phyloP scores from a whole-genome alignment of 2,797 vertebrate species.

The Taeniopygia guttata region DNA sequence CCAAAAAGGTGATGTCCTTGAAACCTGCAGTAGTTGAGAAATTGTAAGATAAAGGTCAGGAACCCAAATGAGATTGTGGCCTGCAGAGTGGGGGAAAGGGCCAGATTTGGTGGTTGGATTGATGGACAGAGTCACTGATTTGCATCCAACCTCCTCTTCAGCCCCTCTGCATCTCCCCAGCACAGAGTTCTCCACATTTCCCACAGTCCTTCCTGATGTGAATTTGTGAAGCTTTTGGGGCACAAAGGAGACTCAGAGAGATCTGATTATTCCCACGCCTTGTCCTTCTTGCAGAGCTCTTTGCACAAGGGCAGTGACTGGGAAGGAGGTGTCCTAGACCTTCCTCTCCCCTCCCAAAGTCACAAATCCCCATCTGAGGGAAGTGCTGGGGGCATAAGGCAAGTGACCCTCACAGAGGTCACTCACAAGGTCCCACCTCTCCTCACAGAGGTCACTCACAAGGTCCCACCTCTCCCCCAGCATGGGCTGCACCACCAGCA shows the following conservation, averaged over 20 bases:
- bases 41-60: background rate
- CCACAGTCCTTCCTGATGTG: background rate
- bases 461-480: background rate
- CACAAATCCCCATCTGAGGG: background rate
- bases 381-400: background rate
- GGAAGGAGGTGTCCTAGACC: background rate
- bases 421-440: slow-evolving; percentile 2
- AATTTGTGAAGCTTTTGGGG: background rate
- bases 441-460: no score
- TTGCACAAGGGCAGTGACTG: background rate
- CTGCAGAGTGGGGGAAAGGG: background rate
- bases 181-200: background rate
- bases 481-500: background rate
- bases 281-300: background rate
- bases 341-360: background rate
- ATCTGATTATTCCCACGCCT: background rate
- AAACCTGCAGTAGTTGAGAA: background rate
- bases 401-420: slow-evolving; percentile 35
- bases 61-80: background rate
- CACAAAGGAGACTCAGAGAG: background rate
- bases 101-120: background rate
- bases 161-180: background rate
- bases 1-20: background rate
- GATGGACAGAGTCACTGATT: background rate
- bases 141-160: background rate